A percentile compares a stretch with the other conserved stretches of the same genome.
Conservation (phyloP, 2,888 invertebrate species). For the Erebia palarica region DNA sequence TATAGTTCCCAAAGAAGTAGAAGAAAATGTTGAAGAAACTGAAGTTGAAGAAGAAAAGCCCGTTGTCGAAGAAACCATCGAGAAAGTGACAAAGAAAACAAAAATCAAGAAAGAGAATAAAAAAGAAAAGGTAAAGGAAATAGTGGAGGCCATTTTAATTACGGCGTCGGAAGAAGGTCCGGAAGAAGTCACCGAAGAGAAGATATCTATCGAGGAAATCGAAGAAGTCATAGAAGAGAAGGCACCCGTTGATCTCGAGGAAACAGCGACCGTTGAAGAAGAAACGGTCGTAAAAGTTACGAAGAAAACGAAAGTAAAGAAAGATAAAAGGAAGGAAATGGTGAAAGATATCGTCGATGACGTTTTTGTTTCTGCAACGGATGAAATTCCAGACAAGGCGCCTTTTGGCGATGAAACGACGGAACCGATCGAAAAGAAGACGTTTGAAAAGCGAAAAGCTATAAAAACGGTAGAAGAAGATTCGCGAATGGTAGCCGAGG, state of each 20-base stretch:
- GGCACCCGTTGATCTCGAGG: too few species aligned
- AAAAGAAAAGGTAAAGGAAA: not conserved
- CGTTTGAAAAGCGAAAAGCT: slow-evolving; percentile 81
- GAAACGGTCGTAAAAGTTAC: too few species aligned
- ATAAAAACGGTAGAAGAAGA: slow-evolving; percentile 80
- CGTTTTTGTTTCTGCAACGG: not conserved
- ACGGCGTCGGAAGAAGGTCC: not conserved
- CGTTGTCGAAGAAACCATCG: slow-evolving; percentile 69
- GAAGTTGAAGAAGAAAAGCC: not conserved
- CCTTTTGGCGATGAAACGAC: slow-evolving; percentile 67
- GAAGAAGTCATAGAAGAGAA: too few species aligned
- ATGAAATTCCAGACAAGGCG: not conserved
- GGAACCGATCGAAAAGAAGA: slow-evolving; percentile 78
- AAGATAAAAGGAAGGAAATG: not conserved
- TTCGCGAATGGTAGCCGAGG: slow-evolving; percentile 85
- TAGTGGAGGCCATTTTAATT: not conserved
- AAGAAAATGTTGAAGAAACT: not conserved
- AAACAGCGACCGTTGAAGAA: too few species aligned
- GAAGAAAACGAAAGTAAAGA: not conserved
- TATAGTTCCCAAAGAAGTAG: not conserved
- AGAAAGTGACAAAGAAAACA: slow-evolving; percentile 73
- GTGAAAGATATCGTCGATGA: not conserved
- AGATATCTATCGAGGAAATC: not conserved
- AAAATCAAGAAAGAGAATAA: slow-evolving; percentile 70
- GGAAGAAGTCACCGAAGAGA: not conserved